These are phyloP conservation scores for Cheirogaleus major DNA, from an alignment of 2,797 vertebrate species.

Conservation along the genomic window DNA sequence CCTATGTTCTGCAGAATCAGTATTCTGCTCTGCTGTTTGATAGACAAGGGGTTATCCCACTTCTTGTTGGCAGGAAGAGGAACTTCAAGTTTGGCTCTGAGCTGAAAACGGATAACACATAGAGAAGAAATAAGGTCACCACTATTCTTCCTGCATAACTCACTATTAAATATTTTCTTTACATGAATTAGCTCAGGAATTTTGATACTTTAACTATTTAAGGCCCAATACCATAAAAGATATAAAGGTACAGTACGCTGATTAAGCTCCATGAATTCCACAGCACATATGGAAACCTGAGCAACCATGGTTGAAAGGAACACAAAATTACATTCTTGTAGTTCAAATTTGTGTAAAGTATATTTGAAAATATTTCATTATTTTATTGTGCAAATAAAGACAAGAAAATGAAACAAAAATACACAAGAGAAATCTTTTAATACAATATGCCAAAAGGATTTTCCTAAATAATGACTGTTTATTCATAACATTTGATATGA, in stretches of 20 bases:
- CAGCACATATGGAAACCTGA: slow-evolving; percentile 26
- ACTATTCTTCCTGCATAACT: slow-evolving; percentile 22
- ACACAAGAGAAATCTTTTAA: neutral
- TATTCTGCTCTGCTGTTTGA: slow-evolving; percentile 54
- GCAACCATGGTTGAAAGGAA: neutral
- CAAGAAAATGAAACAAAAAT: slow-evolving; percentile 1
- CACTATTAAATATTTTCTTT: slow-evolving; percentile 50
- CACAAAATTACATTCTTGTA: neutral
- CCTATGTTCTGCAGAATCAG: slow-evolving; percentile 36
- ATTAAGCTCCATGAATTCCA: neutral
- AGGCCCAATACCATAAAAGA: neutral
- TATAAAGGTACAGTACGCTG: neutral
- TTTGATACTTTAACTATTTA: slow-evolving; percentile 6
- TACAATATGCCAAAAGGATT: neutral
- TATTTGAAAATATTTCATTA: slow-evolving; percentile 27
- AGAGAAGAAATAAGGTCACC: slow-evolving; percentile 66
- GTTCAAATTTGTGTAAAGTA: neutral
- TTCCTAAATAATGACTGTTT: neutral
- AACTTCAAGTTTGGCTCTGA: slow-evolving; percentile 61
- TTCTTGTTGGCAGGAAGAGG: slow-evolving; percentile 59
- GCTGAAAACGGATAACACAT: slow-evolving; percentile 50
- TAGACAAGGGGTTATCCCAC: slow-evolving; percentile 45
- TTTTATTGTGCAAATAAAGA: slow-evolving; percentile 20
- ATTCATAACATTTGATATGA: neutral
- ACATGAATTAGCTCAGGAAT: slow-evolving; percentile 41